Conservation (phyloP, 2,888 invertebrate species). For the Caenorhabditis zanzibari region DNA sequence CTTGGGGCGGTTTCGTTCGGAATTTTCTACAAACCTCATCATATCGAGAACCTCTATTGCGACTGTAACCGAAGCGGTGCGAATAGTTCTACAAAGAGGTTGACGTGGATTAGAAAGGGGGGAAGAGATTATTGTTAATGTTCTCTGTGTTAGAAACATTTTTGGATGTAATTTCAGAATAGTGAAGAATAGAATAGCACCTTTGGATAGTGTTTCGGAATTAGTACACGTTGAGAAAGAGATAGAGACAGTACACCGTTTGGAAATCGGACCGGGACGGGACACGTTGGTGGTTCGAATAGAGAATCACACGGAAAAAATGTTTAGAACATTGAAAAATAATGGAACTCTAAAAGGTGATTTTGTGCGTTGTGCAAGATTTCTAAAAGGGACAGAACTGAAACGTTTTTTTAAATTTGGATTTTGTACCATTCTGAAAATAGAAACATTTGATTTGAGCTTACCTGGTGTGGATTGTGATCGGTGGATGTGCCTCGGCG, state of each 20-base stretch:
- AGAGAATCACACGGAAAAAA: slow-evolving; percentile 56
- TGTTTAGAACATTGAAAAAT: slow-evolving; percentile 42
- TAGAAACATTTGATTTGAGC: neutral
- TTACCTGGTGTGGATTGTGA: slow-evolving; percentile 70
- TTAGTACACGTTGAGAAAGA: slow-evolving; percentile 14
- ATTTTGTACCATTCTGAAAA: slow-evolving; percentile 6
- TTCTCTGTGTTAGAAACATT: neutral
- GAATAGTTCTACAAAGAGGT: slow-evolving; percentile 68
- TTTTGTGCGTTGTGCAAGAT: slow-evolving; percentile 60
- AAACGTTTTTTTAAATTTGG: slow-evolving; percentile 17
- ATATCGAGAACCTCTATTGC: slow-evolving; percentile 70
- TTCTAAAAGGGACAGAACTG: slow-evolving; percentile 59
- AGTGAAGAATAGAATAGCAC: slow-evolving; percentile 37
- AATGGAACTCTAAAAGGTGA: slow-evolving; percentile 63
- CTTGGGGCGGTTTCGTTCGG: slow-evolving; percentile 45
- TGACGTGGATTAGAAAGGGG: slow-evolving; percentile 54
- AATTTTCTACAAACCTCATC: slow-evolving; percentile 67
- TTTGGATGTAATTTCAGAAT: slow-evolving; percentile 10
- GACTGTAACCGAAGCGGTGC: slow-evolving; percentile 70
- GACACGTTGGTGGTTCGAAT: slow-evolving; percentile 28
- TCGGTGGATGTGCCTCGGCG: slow-evolving; percentile 69
- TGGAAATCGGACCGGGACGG: slow-evolving; percentile 38
- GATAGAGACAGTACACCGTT: slow-evolving; percentile 42
- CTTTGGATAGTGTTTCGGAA: slow-evolving; percentile 39
- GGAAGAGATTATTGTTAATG: neutral